Evolutionary conservation across 2,888 invertebrate species (phyloP), one percentile per base, ranked within the genome.

Genomic region (Leptopilina syphax): DNA sequence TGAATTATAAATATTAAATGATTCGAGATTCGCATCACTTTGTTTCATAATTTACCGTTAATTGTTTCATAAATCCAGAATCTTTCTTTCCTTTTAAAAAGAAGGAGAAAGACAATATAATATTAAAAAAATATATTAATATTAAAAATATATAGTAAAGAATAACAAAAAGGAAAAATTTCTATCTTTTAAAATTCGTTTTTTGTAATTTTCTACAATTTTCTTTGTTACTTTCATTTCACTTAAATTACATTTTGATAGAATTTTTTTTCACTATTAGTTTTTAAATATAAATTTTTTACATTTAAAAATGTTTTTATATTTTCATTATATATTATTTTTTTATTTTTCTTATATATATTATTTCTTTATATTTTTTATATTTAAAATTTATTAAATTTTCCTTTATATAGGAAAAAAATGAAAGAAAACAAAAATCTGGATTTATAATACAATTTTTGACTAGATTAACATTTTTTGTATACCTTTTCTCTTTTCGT

Each of bases 391-490:
- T 34, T 34, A 34, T 34, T 34, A 34, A 34, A 34, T 34, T 34
- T 34, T 3, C 34, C 34, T 34, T 34, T 34, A 34, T 34, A 34
- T 34, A 34, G 34, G 44, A 8, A 44, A 44, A 44, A 63, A 24
- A 9, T 24, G 5, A 63, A 24, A 24, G 18, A n/a, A 63, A 60
- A 60, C 3, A 44, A 57, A 9, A 41, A 54, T 57, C 73, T 73
- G 57, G 41, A 13, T 57, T 73, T 73, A 73, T 73, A n/a, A n/a
- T 54, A 73, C 34, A 73, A 73, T 73, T n/a, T 34, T 27, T 57
- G 73, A 73, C 73, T 70, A 70, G 70, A 70, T 50, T 70, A 54
- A 24, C 54, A 70, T 34, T 34, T 47, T 24, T 70, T 70, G 10
- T 54, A 50, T 13, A 27, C 24, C 47, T 47, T 27, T 6, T 70